Evolutionary conservation across 2,113 vertebrate species (phyloP).

Genomic region (Phaethornis superciliosus): DNA sequence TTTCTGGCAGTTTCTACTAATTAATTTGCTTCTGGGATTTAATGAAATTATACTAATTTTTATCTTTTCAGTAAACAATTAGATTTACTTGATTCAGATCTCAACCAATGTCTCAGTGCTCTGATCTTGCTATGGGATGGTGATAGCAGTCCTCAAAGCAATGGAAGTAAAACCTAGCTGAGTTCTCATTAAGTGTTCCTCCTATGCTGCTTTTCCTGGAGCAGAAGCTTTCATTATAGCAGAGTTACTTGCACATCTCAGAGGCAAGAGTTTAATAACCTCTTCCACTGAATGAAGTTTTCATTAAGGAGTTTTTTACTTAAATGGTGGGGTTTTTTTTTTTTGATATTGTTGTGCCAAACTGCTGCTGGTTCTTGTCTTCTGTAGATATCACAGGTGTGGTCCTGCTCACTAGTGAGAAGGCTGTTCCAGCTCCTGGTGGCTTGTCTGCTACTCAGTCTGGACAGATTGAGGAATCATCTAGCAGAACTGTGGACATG

Average conservation of each 20-base stretch:
- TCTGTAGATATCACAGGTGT: not conserved
- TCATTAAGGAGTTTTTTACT: not conserved
- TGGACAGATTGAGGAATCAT: constrained; percentile 41
- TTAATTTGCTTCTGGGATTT: constrained; percentile 30
- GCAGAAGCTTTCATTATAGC: not conserved
- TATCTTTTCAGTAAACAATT: not conserved
- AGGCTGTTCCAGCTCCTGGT: not conserved
- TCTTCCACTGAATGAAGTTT: not conserved
- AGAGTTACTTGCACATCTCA: not conserved
- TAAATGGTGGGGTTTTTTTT: not conserved
- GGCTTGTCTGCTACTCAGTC: constrained; percentile 9
- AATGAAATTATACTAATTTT: not conserved
- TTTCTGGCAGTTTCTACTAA: not conserved
- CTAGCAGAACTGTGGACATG: constrained; percentile 7
- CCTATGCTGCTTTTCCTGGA: not conserved
- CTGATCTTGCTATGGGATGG: not conserved
- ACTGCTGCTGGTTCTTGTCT: not conserved
- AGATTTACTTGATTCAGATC: not conserved
- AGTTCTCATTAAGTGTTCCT: not conserved
- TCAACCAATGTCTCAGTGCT: not conserved
- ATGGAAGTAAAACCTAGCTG: not conserved
- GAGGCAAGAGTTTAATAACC: not conserved
- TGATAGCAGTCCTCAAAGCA: not conserved
- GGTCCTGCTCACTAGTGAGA: constrained; percentile 10
- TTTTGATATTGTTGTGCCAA: not conserved